Evolutionary conservation across 2,113 vertebrate species (phyloP).

Genomic region (Muntiacus muntjak): DNA sequence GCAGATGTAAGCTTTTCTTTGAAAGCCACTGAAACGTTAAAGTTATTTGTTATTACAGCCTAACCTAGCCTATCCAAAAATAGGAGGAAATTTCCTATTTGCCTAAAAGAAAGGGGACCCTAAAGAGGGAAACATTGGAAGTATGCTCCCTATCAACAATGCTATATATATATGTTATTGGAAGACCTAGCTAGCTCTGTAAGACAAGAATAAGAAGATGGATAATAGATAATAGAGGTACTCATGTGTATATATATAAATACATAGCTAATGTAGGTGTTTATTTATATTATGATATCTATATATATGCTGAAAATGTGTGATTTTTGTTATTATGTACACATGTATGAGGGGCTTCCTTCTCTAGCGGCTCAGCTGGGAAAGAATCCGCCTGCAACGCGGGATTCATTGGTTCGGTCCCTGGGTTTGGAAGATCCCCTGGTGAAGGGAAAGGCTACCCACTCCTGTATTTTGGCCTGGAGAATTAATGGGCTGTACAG

Average conservation of each 20-base stretch:
- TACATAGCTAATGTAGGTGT: background rate
- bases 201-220: background rate
- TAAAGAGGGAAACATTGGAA: background rate
- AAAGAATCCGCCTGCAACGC: background rate
- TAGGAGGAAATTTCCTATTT: background rate
- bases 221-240: background rate
- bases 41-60: background rate
- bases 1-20: background rate
- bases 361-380: background rate
- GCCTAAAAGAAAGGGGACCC: background rate
- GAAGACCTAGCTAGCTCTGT: background rate
- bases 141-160: background rate
- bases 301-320: background rate
- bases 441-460: background rate
- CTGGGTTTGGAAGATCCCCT: background rate
- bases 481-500: background rate
- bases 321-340: background rate
- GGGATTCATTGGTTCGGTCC: fast-evolving
- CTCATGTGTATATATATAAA: background rate
- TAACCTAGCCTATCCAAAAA: background rate
- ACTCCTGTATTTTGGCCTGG: background rate
- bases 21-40: background rate
- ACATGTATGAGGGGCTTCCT: background rate
- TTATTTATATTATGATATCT: background rate
- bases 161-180: background rate